Conservation (phyloP, 1,140 invertebrate species). For the Aphelinus atriplicis region DNA sequence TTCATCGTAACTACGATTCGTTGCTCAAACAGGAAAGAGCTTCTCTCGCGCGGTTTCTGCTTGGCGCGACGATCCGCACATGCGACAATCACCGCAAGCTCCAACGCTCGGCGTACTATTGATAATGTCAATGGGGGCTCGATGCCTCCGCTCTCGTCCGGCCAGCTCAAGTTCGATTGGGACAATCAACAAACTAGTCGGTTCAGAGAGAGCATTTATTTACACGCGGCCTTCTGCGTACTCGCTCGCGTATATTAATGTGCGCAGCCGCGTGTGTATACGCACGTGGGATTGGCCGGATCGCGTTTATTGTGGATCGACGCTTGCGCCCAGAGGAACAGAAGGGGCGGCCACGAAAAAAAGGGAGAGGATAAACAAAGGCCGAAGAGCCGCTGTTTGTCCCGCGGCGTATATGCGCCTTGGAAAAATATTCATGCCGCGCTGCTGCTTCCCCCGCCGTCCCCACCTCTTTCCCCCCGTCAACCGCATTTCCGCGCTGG, state of each 20-base stretch:
- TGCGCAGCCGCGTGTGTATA: background rate
- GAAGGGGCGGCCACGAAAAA: background rate
- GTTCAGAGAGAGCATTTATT: conserved; percentile 9
- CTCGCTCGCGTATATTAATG: conserved; percentile 19
- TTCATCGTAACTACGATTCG: no score
- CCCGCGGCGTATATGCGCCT: background rate
- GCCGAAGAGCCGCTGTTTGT: background rate
- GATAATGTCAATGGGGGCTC: no score
- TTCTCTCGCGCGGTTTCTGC: no score
- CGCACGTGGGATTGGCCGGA: background rate
- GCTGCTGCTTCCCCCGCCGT: background rate
- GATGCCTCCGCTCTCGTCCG: background rate
- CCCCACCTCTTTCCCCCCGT: no score
- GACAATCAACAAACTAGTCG: background rate
- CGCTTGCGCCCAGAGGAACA: no score
- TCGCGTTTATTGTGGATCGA: conserved; percentile 13
- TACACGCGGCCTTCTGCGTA: conserved; percentile 21
- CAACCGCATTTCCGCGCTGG: no score
- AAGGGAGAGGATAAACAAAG: background rate
- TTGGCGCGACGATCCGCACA: no score
- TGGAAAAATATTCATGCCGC: background rate
- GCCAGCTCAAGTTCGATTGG: no score
- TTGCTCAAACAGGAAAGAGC: no score
- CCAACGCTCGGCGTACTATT: no score
- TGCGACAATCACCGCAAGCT: no score